Evolutionary conservation across 1,140 invertebrate genomes (phyloP).

Genomic region (Pinna nobilis): DNA sequence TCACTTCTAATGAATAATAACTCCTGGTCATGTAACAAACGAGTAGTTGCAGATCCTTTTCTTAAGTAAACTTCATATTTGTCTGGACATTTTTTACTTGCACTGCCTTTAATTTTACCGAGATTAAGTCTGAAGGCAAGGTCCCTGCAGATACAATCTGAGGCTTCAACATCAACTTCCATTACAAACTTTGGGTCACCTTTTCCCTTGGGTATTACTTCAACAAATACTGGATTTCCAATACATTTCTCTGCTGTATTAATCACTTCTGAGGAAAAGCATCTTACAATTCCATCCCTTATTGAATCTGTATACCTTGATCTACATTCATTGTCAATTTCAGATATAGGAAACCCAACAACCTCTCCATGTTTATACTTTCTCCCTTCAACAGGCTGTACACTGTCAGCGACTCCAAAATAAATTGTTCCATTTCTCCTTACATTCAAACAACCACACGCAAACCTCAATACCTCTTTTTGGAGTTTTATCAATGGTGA

Average conservation of each 20-base stretch:
- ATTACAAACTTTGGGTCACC: constrained; percentile 14
- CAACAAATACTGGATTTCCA: constrained; percentile 24
- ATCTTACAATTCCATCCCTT: neutral
- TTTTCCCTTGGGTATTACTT: neutral
- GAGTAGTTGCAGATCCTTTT: constrained; percentile 1
- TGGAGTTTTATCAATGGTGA: neutral
- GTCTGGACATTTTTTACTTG: constrained; percentile 2
- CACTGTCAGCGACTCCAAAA: constrained; percentile 35
- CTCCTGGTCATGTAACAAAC: neutral
- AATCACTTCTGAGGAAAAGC: neutral
- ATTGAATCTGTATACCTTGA: constrained; percentile 23
- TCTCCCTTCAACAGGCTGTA: neutral
- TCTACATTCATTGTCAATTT: neutral
- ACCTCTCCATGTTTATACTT: constrained; percentile 5
- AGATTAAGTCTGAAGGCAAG: constrained; percentile 21
- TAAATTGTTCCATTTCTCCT: constrained; percentile 42
- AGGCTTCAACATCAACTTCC: constrained; percentile 36
- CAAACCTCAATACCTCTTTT: constrained; percentile 25
- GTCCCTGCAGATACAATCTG: neutral
- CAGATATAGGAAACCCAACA: neutral
- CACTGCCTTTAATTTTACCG: neutral
- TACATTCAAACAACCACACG: constrained; percentile 28
- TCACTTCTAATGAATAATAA: neutral
- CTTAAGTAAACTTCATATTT: constrained; percentile 1
- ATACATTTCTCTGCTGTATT: constrained; percentile 20